These are phyloP conservation scores for Lacanobia oleracea DNA, from an alignment of 2,888 invertebrate genomes.

Conservation along the genomic window DNA sequence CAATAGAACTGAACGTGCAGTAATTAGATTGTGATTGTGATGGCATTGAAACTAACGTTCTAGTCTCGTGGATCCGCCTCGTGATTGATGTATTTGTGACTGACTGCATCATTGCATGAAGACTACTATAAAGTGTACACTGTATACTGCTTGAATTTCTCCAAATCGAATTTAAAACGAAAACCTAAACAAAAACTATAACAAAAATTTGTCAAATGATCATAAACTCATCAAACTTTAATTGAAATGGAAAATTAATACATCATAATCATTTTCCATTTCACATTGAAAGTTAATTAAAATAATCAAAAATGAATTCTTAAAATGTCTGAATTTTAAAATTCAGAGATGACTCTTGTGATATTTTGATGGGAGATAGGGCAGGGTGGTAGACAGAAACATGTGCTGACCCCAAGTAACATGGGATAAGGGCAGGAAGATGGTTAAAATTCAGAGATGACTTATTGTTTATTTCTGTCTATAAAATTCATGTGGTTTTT, in stretches of 20 bases:
- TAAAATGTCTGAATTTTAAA: too few relatives aligned
- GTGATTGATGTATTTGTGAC: slow-evolving; percentile 28
- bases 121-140: not conserved
- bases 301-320: too few relatives aligned
- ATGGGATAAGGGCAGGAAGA: too few relatives aligned
- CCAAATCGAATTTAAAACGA: not conserved
- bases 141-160: not conserved
- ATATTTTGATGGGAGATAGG: too few relatives aligned
- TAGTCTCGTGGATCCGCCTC: slow-evolving; percentile 30
- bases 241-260: not conserved
- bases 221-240: not conserved
- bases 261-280: too few relatives aligned
- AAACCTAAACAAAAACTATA: not conserved
- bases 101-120: not conserved
- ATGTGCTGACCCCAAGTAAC: too few relatives aligned
- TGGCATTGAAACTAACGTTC: slow-evolving; percentile 44
- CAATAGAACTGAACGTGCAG: not conserved
- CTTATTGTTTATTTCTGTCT: too few relatives aligned
- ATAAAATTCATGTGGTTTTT: not conserved
- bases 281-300: not conserved
- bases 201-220: not conserved
- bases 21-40: slow-evolving; percentile 27
- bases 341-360: too few relatives aligned
- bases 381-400: too few relatives aligned
- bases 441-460: too few relatives aligned